Base-by-base conservation (phyloP, 2,888 invertebrate genomes). In the Pemphredon lugubris region DNA sequence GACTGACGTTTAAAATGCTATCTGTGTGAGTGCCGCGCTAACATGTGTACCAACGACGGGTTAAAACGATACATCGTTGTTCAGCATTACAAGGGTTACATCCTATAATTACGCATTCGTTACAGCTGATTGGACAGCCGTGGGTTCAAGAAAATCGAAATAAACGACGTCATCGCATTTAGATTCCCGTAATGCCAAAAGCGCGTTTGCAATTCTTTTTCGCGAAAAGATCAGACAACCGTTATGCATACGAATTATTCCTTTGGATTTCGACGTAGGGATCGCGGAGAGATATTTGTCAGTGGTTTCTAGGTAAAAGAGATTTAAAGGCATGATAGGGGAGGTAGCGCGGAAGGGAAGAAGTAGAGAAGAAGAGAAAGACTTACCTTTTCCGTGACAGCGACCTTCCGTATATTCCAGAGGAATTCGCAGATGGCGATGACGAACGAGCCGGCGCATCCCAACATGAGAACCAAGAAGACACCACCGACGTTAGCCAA, bases 361-460 rank as follows among this genome's bases (percentile, higher is more conserved):
- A n/a, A n/a, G n/a, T n/a, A n/a, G n/a, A n/a, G n/a, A n/a, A n/a
- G n/a, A n/a, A n/a, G n/a, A n/a, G n/a, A 21, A 42, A n/a, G n/a
- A 2, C 50, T 74, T 50, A 77, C 79, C 91, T 94, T 94, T 88
- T 96, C 95, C 65, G 94, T 93, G 1, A 94, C 93, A 20, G 95
- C 93, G 48, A 96, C 93, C 84, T 95, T 92, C 77, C 94, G 92
- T 1, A 96, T 94, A 87, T 97, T 96, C 93, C 96, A 94, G 14
- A 96, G 90, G 86, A 98, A 97, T 88, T 98, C 97, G 16, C 94
- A 91, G 7, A 96, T 89, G 3, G 96, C 96, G 14, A 97, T 93
- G 1, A 94, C 70, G 39, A 95, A 91, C 0, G 96, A 95, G 16
- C 94, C 88, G 1, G 92, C 84, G 47, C 95, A 93, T 0, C 97